phyloP scores from a whole-genome alignment of 92 coral and sea anemone genomes.

The Zoanthus solanderi region DNA sequence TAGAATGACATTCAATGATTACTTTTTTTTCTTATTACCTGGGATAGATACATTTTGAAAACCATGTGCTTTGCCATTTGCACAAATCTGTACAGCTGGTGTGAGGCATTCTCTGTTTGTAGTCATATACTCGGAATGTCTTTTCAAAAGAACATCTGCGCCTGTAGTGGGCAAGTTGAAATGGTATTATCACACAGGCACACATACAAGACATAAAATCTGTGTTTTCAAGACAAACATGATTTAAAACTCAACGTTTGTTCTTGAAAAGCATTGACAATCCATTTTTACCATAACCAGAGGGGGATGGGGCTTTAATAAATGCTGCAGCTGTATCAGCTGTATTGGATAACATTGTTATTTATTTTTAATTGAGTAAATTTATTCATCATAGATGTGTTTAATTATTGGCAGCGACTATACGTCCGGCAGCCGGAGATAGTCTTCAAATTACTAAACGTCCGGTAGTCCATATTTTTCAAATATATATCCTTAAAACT shows the following conservation, averaged over 20 bases:
- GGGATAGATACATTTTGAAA: neutral
- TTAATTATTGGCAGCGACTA: no score
- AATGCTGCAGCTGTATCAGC: neutral
- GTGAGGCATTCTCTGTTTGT: constrained; percentile 9
- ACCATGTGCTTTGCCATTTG: constrained; percentile 9
- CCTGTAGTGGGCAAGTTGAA: neutral
- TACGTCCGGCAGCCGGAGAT: no score
- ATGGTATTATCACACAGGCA: constrained; percentile 13
- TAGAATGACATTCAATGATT: constrained; percentile 2
- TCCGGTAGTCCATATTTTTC: no score
- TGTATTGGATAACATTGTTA: neutral
- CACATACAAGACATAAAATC: neutral
- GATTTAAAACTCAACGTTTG: neutral
- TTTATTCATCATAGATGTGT: neutral
- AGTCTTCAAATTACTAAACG: no score
- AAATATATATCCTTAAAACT: no score
- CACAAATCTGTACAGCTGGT: neutral
- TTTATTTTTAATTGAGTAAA: neutral
- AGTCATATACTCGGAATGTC: constrained; percentile 3
- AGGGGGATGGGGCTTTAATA: neutral
- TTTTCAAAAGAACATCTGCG: neutral
- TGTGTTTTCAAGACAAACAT: neutral
- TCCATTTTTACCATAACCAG: neutral
- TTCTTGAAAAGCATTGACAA: constrained; percentile 7
- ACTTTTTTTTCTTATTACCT: constrained; percentile 10